Evolutionary conservation across 2,797 vertebrate species (phyloP).

Genomic region (Rhyacichthys aspro): DNA sequence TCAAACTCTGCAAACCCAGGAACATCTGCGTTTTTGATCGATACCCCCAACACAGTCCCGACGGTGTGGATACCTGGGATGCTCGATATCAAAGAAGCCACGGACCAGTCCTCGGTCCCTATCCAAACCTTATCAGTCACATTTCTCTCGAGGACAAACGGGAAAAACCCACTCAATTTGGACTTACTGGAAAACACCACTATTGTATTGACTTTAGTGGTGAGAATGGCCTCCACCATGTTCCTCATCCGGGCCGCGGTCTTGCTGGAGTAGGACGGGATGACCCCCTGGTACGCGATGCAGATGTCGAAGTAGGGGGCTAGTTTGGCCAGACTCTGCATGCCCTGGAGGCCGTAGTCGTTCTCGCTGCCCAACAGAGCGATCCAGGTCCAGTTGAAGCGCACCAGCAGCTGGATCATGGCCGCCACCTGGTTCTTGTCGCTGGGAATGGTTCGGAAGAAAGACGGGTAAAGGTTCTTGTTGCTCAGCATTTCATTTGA

Average conservation of each 20-base stretch:
- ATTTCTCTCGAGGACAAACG: slow-evolving; percentile 71
- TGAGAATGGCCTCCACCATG: slow-evolving; percentile 69
- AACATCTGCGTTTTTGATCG: slow-evolving; percentile 67
- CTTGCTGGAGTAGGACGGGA: slow-evolving; percentile 46
- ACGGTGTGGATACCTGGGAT: slow-evolving; percentile 70
- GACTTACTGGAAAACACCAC: slow-evolving; percentile 82
- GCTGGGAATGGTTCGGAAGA: slow-evolving; percentile 84
- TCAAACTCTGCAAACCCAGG: slow-evolving; percentile 76
- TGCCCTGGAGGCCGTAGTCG: slow-evolving; percentile 78
- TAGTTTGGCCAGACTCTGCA: slow-evolving; percentile 70
- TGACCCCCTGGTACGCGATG: slow-evolving; percentile 82
- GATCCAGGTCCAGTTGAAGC: slow-evolving; percentile 86
- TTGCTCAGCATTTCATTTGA: slow-evolving; percentile 76
- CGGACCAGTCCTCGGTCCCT: slow-evolving; percentile 85
- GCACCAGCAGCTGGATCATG: slow-evolving; percentile 76
- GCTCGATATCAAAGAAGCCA: slow-evolving; percentile 69
- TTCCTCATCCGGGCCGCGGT: slow-evolving; percentile 56
- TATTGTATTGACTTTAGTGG: slow-evolving; percentile 77
- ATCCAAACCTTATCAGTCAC: slow-evolving; percentile 84
- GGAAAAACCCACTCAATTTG: slow-evolving; percentile 72
- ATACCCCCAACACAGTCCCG: slow-evolving; percentile 84
- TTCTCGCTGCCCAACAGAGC: slow-evolving; percentile 83
- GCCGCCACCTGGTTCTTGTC: slow-evolving; percentile 83
- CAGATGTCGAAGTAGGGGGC: slow-evolving; percentile 71
- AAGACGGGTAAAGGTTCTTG: slow-evolving; percentile 78